Evolutionary conservation across 2,888 invertebrate genomes (phyloP).

Genomic region (Orthosia cruda): DNA sequence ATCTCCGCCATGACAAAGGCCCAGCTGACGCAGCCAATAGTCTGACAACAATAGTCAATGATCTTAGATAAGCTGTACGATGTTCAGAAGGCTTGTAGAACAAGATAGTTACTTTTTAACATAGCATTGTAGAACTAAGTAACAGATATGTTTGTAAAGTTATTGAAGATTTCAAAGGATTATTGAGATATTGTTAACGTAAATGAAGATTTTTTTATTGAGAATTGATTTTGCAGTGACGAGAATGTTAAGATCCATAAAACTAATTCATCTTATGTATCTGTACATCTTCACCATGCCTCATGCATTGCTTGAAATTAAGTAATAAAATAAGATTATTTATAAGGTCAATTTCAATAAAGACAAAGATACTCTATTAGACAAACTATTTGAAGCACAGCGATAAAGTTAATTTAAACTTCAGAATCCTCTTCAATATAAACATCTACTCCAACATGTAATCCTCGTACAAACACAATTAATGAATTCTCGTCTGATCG

Average conservation of each 20-base stretch:
- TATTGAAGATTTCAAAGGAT: conserved; percentile 21
- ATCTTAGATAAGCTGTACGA: conserved; percentile 44
- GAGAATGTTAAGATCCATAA: neutral
- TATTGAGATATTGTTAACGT: neutral
- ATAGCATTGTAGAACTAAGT: conserved; percentile 13
- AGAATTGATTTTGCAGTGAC: neutral
- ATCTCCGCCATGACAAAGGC: conserved; percentile 47
- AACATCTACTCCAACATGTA: conserved; percentile 1
- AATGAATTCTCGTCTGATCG: conserved; percentile 49
- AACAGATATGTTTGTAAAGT: neutral
- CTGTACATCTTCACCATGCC: too few species aligned
- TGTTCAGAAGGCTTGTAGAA: conserved; percentile 35
- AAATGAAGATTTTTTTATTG: neutral
- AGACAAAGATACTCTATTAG: neutral
- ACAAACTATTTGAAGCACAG: neutral
- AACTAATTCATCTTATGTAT: too few species aligned
- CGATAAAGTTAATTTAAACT: conserved; percentile 10
- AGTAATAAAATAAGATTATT: too few species aligned
- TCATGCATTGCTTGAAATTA: too few species aligned
- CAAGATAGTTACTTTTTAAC: conserved; percentile 18
- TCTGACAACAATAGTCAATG: conserved; percentile 55
- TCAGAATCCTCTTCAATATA: neutral
- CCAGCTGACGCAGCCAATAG: conserved; percentile 32
- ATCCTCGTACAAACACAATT: conserved; percentile 36
- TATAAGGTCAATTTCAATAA: neutral